Evolutionary conservation across 2,888 invertebrate genomes (phyloP).

Genomic region (Eueremaeus valkanovi): DNA sequence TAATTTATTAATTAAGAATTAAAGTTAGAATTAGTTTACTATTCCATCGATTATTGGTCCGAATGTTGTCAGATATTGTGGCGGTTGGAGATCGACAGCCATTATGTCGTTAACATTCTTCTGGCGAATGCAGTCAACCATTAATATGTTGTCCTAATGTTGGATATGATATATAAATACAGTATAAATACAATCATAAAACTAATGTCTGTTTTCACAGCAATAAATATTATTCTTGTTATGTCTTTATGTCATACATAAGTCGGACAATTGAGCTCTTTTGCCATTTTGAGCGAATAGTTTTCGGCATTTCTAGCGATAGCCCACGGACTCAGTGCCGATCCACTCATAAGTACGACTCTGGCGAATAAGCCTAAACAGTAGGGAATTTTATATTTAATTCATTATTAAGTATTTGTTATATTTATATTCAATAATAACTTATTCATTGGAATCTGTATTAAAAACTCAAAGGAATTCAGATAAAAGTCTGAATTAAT

Average conservation of each 20-base stretch:
- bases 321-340: constrained; percentile 72
- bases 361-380: constrained; percentile 66
- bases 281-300: constrained; percentile 48
- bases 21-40: too few species aligned
- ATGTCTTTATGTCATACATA: constrained; percentile 14
- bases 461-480: too few species aligned
- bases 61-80: constrained; percentile 76
- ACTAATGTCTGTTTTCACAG: not conserved
- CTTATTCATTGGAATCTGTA: too few species aligned
- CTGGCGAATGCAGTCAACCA: constrained; percentile 58
- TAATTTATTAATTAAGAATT: too few species aligned
- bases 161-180: not conserved
- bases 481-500: too few species aligned
- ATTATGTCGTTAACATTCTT: constrained; percentile 62
- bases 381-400: not conserved
- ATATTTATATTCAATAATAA: too few species aligned
- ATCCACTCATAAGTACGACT: constrained; percentile 62
- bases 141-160: constrained; percentile 35
- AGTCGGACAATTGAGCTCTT: constrained; percentile 61
- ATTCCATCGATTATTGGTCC: constrained; percentile 93
- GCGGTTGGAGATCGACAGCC: constrained; percentile 56
- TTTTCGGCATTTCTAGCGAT: constrained; percentile 64
- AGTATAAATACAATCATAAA: too few species aligned
- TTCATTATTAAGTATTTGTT: too few species aligned
- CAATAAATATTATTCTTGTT: too few species aligned